Evolutionary conservation across 2,797 vertebrate species (phyloP).

Genomic region (Pseudocheirus occidentalis): DNA sequence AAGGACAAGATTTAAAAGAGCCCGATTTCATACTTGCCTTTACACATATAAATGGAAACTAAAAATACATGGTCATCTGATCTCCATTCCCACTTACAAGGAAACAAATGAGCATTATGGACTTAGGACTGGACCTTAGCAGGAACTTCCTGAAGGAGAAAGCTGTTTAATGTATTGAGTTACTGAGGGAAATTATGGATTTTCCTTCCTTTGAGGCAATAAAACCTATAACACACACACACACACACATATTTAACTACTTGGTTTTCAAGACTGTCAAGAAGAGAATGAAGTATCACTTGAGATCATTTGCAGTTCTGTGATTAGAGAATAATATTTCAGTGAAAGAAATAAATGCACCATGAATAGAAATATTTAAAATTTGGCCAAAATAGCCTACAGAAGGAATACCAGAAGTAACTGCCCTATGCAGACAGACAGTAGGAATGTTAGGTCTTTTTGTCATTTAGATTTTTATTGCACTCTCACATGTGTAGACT

Average conservation of each 20-base stretch:
- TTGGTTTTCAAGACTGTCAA: background rate
- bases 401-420: background rate
- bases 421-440: background rate
- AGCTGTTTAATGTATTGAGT: background rate
- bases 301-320: background rate
- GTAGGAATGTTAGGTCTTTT: background rate
- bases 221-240: too few species aligned
- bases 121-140: slow-evolving; percentile 31
- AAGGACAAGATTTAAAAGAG: slow-evolving; percentile 6
- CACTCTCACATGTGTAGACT: background rate
- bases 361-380: background rate
- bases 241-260: background rate
- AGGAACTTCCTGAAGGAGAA: slow-evolving; percentile 9
- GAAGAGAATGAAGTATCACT: background rate
- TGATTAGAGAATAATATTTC: background rate
- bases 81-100: slow-evolving; percentile 59
- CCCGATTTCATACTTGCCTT: slow-evolving; percentile 41
- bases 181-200: slow-evolving; percentile 28
- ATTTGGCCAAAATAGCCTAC: background rate
- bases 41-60: slow-evolving; percentile 54
- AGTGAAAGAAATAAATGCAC: background rate
- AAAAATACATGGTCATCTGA: slow-evolving; percentile 77
- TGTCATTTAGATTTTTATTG: background rate
- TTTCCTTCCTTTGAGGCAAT: background rate
- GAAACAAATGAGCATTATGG: slow-evolving; percentile 66